Conservation (phyloP, 2,888 invertebrate genomes). For the Heliconius aoede region DNA sequence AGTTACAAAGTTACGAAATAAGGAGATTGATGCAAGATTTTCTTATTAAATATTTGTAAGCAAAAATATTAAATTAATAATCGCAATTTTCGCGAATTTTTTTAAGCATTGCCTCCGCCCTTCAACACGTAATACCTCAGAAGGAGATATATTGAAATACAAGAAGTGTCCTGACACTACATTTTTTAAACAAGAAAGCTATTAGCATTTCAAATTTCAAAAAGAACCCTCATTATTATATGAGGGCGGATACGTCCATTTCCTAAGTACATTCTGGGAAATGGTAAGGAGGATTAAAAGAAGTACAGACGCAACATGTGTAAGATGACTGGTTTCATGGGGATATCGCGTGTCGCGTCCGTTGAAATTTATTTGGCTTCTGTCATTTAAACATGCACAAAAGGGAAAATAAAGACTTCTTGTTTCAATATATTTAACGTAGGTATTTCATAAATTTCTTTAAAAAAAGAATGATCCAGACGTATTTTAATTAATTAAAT, state of each 20-base stretch:
- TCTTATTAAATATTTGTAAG: background rate
- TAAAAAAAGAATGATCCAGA: background rate
- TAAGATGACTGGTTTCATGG: constrained; percentile 33
- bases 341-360: constrained; percentile 37
- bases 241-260: background rate
- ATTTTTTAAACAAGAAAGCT: background rate
- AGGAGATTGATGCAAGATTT: background rate
- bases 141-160: too few species aligned
- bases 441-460: background rate
- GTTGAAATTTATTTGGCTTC: constrained; percentile 40
- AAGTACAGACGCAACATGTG: constrained; percentile 28
- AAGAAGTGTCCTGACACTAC: too few species aligned
- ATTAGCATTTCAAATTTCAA: background rate
- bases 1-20: constrained; percentile 9
- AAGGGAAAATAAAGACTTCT: constrained; percentile 1
- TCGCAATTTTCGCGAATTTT: background rate
- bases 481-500: background rate
- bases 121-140: background rate
- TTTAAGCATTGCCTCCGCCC: background rate
- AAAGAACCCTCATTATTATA: background rate
- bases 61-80: background rate
- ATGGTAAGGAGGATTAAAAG: constrained; percentile 31
- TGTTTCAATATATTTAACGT: background rate
- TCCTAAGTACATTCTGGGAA: constrained; percentile 27
- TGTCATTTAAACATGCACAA: constrained; percentile 29